Percentiles rank a stretch among this genome's conserved stretches.
These are phyloP conservation scores for Nebria salina DNA, from an alignment of 2,888 invertebrate species.

Conservation along the genomic window DNA sequence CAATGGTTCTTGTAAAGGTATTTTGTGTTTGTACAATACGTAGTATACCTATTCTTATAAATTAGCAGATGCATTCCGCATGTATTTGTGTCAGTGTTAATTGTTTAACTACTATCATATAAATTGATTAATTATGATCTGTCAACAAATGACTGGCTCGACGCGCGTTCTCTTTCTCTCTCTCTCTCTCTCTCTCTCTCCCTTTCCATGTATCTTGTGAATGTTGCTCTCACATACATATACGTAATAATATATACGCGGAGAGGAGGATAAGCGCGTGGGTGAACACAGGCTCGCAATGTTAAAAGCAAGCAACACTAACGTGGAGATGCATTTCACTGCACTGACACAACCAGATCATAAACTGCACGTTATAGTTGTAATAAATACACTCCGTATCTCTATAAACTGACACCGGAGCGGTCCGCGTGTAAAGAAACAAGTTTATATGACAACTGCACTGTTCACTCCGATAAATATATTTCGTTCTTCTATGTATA, in stretches of 20 bases:
- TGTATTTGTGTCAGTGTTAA: not conserved
- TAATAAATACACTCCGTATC: slow-evolving; percentile 45
- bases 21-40: too few species aligned
- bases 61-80: not conserved
- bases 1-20: too few species aligned
- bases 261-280: not conserved
- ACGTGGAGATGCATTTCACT: slow-evolving; percentile 40
- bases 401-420: slow-evolving; percentile 45
- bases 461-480: slow-evolving; percentile 41
- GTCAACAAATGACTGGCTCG: not conserved
- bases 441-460: slow-evolving; percentile 46
- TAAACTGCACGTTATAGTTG: slow-evolving; percentile 46
- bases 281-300: not conserved
- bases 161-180: not conserved
- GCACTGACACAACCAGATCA: slow-evolving; percentile 46
- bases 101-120: not conserved
- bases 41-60: not conserved
- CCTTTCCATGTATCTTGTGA: too few species aligned
- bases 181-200: too few species aligned
- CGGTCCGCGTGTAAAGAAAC: slow-evolving; percentile 45
- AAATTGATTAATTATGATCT: not conserved
- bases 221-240: too few species aligned
- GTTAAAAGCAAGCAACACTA: slow-evolving; percentile 6
- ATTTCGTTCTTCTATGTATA: not conserved
- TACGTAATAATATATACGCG: too few species aligned